A percentile compares a stretch with the other conserved stretches of the same genome.
Conservation (phyloP, 2,888 invertebrate genomes). For the Eretmocerus hayati region DNA sequence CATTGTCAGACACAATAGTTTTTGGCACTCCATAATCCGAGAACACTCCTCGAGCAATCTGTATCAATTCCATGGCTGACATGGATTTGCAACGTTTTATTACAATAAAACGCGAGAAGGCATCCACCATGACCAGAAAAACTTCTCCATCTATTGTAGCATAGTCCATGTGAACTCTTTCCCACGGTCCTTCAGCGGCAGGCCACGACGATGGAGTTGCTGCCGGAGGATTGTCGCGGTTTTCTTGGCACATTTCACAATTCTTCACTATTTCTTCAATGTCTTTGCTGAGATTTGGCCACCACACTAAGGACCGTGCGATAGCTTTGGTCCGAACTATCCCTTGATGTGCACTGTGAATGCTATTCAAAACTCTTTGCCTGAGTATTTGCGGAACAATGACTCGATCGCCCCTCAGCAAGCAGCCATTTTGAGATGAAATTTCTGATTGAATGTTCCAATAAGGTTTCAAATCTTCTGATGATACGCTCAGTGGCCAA, state of each 20-base stretch:
- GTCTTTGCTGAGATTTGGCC: conserved; percentile 16
- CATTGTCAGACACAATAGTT: no score
- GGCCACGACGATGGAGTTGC: conserved; percentile 13
- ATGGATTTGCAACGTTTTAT: no score
- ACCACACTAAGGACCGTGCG: conserved; percentile 17
- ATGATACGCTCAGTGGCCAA: background rate
- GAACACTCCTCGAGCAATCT: no score
- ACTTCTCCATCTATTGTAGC: conserved; percentile 20
- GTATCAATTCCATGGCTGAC: no score
- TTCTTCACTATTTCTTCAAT: conserved; percentile 6
- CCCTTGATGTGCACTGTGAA: background rate
- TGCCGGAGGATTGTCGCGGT: conserved; percentile 5
- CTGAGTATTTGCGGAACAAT: conserved; percentile 7
- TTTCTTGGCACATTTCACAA: conserved; percentile 11
- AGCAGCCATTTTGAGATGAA: background rate
- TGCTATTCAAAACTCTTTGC: background rate
- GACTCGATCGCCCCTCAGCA: conserved; percentile 11
- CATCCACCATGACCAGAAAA: conserved; percentile 11
- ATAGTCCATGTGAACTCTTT: conserved; percentile 22
- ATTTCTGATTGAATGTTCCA: background rate
- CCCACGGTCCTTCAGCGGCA: conserved; percentile 19
- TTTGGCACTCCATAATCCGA: no score
- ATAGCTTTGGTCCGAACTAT: conserved; percentile 5
- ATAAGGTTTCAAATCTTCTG: background rate
- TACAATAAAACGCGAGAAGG: no score